Base-by-base conservation (phyloP, 2,113 vertebrate species). In the Caranx melampygus region DNA sequence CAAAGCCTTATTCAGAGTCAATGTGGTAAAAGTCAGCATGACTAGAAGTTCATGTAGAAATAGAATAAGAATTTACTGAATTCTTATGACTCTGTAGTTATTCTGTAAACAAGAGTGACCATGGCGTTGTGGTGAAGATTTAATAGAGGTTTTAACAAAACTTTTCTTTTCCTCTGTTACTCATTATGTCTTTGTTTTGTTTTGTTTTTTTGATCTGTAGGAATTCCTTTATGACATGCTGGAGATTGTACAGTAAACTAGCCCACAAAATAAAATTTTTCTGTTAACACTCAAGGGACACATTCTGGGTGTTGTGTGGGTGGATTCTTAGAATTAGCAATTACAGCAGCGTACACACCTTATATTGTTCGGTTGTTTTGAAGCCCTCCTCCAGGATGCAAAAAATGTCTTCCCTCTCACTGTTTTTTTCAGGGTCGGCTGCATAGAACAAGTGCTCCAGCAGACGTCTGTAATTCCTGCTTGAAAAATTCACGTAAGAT, bases 381-480 rank as follows among this genome's bases (percentile, higher is more conserved):
- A 98, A 97, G 54, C 95, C 95, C 71, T 95, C 92, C 80, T 96
- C 95, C 66, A 96, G 73, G 77, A 96, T 93, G 45, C 90, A 74
- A 4, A 96, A 84, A 65, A 96, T 88, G 21, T 96, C 94, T 44
- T 95, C 94, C 80, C 92, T 94, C 79, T 95, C 93, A 65, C 85
- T 65, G 26, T 81, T 68, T 72, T 81, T 69, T 83, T 95, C 90
- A 66, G 94, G 92, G 81, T 96, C 94, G 69, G 92, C 81, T 9
- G 94, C 49, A 58, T 96, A 95, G 92, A 96, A 96, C 63, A 98
- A 95, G 84, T 94, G 95, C 62, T 97, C 95, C 78, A 95, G 79
- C 80, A 89, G 92, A 70, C 93, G 93, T 81, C 82, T 95, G 85
- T 93, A 94, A 86, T 88, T 94, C 77, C 95, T 96, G 68, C 11